These are phyloP conservation scores for Diarsia mendica DNA, from an alignment of 2,888 invertebrate species.

Conservation along the genomic window DNA sequence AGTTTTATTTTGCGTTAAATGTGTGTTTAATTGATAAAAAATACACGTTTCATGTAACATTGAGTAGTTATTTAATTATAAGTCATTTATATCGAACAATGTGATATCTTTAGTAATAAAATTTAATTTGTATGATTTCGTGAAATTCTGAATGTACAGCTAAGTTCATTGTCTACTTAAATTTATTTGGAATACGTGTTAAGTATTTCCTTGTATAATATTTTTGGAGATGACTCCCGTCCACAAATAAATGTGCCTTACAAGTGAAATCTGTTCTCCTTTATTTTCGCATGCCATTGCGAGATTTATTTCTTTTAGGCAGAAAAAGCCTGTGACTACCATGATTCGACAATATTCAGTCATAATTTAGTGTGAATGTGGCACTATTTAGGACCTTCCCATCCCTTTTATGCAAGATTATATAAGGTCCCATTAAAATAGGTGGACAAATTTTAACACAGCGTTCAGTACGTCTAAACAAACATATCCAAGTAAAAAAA, in stretches of 20 bases:
- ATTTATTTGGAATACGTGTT: conserved; percentile 57
- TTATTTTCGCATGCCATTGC: conserved; percentile 16
- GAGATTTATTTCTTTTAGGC: not conserved
- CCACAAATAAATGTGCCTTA: conserved; percentile 80
- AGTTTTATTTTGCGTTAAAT: conserved; percentile 31
- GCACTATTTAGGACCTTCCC: not conserved
- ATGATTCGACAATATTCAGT: not conserved
- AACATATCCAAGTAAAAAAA: no score
- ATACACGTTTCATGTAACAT: conserved; percentile 43
- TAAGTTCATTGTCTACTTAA: conserved; percentile 48
- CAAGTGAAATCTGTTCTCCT: conserved; percentile 40
- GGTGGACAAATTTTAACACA: no score
- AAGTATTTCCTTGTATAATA: conserved; percentile 63
- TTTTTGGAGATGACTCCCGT: conserved; percentile 71
- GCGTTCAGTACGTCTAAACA: no score
- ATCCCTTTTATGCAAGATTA: not conserved
- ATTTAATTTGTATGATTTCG: conserved; percentile 61
- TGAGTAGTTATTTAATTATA: conserved; percentile 49
- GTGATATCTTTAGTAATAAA: conserved; percentile 66
- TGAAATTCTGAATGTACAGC: conserved; percentile 56
- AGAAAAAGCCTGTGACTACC: not conserved
- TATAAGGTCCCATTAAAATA: no score
- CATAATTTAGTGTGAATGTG: not conserved
- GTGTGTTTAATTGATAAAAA: conserved; percentile 35
- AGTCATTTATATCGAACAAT: conserved; percentile 48